Evolutionary conservation across 2,797 vertebrate genomes (phyloP).

Genomic region (Poecile montanus): DNA sequence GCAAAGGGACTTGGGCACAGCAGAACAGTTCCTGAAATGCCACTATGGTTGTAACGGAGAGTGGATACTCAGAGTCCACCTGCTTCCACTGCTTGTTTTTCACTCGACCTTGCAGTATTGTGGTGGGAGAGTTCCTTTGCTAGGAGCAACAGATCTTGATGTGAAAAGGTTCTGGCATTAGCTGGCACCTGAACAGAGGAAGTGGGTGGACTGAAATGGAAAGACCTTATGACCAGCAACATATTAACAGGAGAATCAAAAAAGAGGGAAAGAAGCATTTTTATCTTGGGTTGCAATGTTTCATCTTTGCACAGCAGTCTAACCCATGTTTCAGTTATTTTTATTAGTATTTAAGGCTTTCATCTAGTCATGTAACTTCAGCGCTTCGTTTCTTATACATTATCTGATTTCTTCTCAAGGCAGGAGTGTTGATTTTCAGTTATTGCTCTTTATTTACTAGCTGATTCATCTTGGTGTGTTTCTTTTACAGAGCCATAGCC

Average conservation of each 20-base stretch:
- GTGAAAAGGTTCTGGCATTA: background rate
- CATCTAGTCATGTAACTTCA: background rate
- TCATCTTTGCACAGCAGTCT: background rate
- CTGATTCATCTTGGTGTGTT: constrained; percentile 27
- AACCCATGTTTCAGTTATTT: background rate
- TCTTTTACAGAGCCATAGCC: background rate
- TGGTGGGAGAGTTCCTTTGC: background rate
- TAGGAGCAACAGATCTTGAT: background rate
- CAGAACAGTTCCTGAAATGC: background rate
- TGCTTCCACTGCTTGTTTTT: background rate
- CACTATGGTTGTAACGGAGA: background rate
- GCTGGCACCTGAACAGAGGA: background rate
- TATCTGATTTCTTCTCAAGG: background rate
- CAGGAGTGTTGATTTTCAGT: background rate
- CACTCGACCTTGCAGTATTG: background rate
- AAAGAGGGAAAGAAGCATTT: background rate
- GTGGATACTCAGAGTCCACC: background rate
- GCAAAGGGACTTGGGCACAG: background rate
- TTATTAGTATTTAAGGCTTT: background rate
- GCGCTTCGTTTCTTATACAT: background rate
- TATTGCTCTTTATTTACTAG: constrained; percentile 41
- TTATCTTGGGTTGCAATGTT: background rate
- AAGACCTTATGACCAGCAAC: background rate
- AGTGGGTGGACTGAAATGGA: background rate
- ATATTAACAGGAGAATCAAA: background rate